These are phyloP conservation scores for Diuraphis noxia DNA, from an alignment of 1,140 invertebrate species.

Conservation along the genomic window DNA sequence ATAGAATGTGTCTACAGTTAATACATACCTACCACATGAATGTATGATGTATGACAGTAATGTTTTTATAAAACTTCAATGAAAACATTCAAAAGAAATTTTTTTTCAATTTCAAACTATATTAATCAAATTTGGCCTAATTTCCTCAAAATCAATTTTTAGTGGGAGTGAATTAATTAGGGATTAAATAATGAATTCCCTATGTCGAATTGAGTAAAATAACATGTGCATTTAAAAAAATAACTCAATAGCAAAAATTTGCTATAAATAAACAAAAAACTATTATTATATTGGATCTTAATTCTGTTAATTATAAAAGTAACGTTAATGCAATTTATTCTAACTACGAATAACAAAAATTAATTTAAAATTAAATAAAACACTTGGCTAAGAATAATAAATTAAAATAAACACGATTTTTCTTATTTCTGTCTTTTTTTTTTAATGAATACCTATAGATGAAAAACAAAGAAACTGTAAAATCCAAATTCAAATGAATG, in stretches of 20 bases:
- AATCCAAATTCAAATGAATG: neutral
- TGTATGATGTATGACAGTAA: neutral
- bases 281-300: neutral
- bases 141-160: too few species aligned
- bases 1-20: too few species aligned
- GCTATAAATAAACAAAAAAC: neutral
- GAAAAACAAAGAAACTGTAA: constrained; percentile 15
- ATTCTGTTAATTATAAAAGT: neutral
- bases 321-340: neutral
- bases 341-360: neutral
- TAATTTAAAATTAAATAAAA: neutral
- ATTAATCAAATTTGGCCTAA: neutral
- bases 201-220: neutral
- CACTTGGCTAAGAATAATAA: neutral
- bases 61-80: neutral
- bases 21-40: too few species aligned
- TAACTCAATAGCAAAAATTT: neutral
- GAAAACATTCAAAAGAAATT: neutral
- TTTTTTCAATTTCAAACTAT: too few species aligned
- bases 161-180: too few species aligned
- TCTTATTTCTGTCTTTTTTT: neutral
- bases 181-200: neutral
- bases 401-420: neutral
- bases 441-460: neutral
- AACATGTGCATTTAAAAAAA: neutral